phyloP scores from a whole-genome alignment of 2,888 invertebrate genomes.

The Polylopha cassiicola region DNA sequence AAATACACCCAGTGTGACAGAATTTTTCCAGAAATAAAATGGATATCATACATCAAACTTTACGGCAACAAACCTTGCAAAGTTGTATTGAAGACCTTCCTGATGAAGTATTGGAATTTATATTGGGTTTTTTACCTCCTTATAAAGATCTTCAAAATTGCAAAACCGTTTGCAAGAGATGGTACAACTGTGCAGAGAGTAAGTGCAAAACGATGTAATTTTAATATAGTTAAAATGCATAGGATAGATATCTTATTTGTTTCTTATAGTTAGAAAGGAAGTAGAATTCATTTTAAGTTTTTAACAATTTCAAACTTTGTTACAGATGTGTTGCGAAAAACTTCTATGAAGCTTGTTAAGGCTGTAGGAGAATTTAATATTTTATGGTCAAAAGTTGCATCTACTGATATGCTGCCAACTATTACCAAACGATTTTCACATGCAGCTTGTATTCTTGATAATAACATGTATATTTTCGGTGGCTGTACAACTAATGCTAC shows the following conservation, averaged over 20 bases:
- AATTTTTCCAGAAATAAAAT: constrained; percentile 34
- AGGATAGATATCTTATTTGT: too few relatives aligned
- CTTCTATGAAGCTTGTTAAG: constrained; percentile 84
- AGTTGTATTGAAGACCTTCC: constrained; percentile 84
- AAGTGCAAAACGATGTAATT: constrained; percentile 47
- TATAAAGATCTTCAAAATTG: constrained; percentile 93
- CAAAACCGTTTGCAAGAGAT: constrained; percentile 90
- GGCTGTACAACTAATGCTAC: constrained; percentile 96
- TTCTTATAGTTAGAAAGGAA: not conserved
- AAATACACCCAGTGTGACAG: too few relatives aligned
- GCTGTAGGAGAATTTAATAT: constrained; percentile 86
- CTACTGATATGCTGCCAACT: constrained; percentile 80
- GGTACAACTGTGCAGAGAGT: constrained; percentile 91
- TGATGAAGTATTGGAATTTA: constrained; percentile 95
- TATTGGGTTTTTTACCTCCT: constrained; percentile 91
- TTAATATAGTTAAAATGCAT: not conserved
- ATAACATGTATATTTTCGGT: constrained; percentile 96
- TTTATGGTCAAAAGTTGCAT: constrained; percentile 82
- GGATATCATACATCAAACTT: constrained; percentile 55
- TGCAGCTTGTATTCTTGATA: constrained; percentile 88
- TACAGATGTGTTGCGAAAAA: constrained; percentile 87
- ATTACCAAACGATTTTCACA: constrained; percentile 96
- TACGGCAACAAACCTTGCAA: constrained; percentile 49
- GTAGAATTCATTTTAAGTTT: constrained; percentile 5
- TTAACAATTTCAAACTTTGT: constrained; percentile 29